A percentile compares a stretch with the other conserved stretches of the same genome.
Conservation (phyloP, 2,888 invertebrate genomes). For the Resseliella maxima region DNA sequence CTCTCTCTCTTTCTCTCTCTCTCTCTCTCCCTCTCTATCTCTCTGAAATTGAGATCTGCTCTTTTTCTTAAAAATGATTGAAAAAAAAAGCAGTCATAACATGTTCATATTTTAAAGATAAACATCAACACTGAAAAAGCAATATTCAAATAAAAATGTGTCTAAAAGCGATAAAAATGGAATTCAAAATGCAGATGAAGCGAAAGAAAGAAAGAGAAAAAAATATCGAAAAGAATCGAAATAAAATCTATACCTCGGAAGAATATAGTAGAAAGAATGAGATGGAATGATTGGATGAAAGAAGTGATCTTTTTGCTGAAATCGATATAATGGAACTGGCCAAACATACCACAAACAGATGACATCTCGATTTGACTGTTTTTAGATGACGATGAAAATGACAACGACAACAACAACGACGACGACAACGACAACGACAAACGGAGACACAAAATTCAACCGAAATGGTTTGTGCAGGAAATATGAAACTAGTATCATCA, state of each 20-base stretch:
- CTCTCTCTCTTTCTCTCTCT: too few relatives aligned
- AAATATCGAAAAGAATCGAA: too few relatives aligned
- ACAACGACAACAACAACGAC: neutral
- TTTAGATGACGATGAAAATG: neutral
- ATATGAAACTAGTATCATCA: slow-evolving; percentile 22
- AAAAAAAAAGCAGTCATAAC: neutral
- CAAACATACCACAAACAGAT: neutral
- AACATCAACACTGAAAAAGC: slow-evolving; percentile 31
- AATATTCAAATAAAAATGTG: slow-evolving; percentile 46
- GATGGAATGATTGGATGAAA: neutral
- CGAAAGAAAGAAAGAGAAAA: too few relatives aligned
- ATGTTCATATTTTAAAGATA: slow-evolving; percentile 36
- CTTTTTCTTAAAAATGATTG: neutral
- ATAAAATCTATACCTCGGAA: too few relatives aligned
- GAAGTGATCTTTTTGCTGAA: neutral
- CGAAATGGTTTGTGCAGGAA: neutral
- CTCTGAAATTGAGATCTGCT: too few relatives aligned
- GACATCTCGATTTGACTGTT: neutral
- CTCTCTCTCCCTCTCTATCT: too few relatives aligned
- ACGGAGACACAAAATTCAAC: too few relatives aligned
- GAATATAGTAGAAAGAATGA: too few relatives aligned
- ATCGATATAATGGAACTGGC: slow-evolving; percentile 50
- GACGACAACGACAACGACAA: neutral
- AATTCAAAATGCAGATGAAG: neutral
- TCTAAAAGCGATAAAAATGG: slow-evolving; percentile 30